These are phyloP conservation scores for Sander lucioperca DNA, from an alignment of 2,113 vertebrate genomes.

Conservation along the genomic window DNA sequence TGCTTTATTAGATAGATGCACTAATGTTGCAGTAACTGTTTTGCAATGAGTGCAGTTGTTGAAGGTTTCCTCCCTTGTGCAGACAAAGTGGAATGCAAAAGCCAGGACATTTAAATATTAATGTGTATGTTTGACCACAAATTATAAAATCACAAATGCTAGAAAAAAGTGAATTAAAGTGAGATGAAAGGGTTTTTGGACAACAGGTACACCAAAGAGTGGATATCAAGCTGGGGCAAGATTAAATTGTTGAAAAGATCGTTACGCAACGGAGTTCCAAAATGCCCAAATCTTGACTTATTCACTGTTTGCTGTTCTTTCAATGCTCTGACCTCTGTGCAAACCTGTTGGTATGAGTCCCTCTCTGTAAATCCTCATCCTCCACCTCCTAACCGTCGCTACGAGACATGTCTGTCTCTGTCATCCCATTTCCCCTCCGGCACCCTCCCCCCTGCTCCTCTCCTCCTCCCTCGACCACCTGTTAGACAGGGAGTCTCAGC, in stretches of 20 bases:
- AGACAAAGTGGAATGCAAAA: constrained; percentile 3
- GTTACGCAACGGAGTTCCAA: constrained; percentile 9
- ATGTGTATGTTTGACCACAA: constrained; percentile 3
- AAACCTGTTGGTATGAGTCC: constrained; percentile 55
- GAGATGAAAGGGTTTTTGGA: not conserved
- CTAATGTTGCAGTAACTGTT: not conserved
- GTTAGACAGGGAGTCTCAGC: constrained; percentile 77
- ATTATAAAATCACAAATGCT: not conserved
- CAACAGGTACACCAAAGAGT: not conserved
- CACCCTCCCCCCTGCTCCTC: not conserved
- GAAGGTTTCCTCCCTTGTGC: not conserved
- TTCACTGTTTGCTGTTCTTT: constrained; percentile 51
- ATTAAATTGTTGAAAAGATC: constrained; percentile 40
- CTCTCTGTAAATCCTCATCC: constrained; percentile 53
- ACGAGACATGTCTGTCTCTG: constrained; percentile 55
- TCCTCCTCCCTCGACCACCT: constrained; percentile 72
- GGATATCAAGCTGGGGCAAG: constrained; percentile 21
- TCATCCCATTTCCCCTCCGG: constrained; percentile 56
- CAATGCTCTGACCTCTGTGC: constrained; percentile 62
- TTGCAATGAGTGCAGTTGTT: not conserved
- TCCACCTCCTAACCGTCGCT: constrained; percentile 31
- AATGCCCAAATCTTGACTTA: constrained; percentile 28
- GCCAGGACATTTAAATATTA: constrained; percentile 7
- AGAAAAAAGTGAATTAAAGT: not conserved
- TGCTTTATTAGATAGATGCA: too few relatives aligned